phyloP scores from a whole-genome alignment of 2,888 invertebrate species.

The Melanostoma scalare region DNA sequence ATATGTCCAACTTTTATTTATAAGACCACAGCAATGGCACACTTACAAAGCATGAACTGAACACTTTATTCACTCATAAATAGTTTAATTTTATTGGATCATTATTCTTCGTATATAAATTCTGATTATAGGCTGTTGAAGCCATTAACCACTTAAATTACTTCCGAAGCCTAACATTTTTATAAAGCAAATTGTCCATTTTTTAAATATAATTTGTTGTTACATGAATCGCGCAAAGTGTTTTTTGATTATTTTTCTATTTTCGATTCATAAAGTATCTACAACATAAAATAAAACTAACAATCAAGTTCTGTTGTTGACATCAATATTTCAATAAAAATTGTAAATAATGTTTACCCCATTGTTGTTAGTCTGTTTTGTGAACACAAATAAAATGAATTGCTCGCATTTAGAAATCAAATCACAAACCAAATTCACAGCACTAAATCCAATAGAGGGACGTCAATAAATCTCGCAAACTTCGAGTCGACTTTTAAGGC shows the following conservation, averaged over 20 bases:
- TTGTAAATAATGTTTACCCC: no score
- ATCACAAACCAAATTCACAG: conserved; percentile 42
- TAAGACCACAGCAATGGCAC: neutral
- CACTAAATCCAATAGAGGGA: conserved; percentile 21
- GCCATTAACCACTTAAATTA: conserved; percentile 26
- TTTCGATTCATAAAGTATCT: no score
- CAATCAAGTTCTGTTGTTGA: conserved; percentile 16
- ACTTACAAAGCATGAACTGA: conserved; percentile 7
- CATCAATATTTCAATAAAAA: conserved; percentile 46
- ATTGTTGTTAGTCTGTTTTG: no score
- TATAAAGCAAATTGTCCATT: conserved; percentile 45
- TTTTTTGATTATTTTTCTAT: no score
- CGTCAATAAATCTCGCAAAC: conserved; percentile 41
- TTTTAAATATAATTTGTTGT: neutral
- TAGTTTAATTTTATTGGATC: conserved; percentile 46
- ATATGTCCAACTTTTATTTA: no score
- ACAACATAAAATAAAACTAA: no score
- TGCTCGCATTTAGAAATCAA: conserved; percentile 20
- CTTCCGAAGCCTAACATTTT: conserved; percentile 34
- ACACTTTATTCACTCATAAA: conserved; percentile 22
- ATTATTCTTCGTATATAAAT: conserved; percentile 36
- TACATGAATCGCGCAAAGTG: no score
- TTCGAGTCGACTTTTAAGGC: conserved; percentile 34
- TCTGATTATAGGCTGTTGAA: conserved; percentile 47
- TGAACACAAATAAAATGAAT: no score